Conservation (phyloP, 2,888 invertebrate species). For the Tethea ocularis region DNA sequence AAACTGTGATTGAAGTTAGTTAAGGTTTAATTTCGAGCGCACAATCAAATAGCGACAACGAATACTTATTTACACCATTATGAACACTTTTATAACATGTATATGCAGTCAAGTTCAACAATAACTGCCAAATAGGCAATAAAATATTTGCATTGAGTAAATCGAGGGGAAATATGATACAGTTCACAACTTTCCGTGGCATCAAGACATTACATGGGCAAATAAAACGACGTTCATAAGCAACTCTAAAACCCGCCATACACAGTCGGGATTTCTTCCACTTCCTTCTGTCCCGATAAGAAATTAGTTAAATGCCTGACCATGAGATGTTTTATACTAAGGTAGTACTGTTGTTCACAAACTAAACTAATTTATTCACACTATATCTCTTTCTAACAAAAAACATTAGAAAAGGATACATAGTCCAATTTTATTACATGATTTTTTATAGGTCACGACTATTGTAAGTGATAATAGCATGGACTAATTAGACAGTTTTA, state of each 20-base stretch:
- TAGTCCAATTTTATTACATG: too few relatives aligned
- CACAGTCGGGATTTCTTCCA: background rate
- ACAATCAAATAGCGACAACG: constrained; percentile 43
- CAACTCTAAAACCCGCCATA: background rate
- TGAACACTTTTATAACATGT: constrained; percentile 73
- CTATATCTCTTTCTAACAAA: too few relatives aligned
- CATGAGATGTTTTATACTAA: too few relatives aligned
- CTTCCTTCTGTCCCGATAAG: background rate
- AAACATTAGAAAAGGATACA: too few relatives aligned
- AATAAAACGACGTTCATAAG: background rate
- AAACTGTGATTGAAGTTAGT: constrained; percentile 32
- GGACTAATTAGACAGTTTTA: too few relatives aligned
- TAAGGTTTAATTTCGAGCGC: constrained; percentile 31
- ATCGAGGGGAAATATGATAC: background rate
- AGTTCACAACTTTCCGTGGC: background rate
- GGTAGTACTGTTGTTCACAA: too few relatives aligned
- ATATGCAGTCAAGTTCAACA: constrained; percentile 56
- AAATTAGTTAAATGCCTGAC: too few relatives aligned
- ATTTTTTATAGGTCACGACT: too few relatives aligned
- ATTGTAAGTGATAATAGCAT: too few relatives aligned
- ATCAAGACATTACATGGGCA: background rate
- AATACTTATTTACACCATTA: constrained; percentile 70
- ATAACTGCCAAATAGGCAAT: constrained; percentile 9
- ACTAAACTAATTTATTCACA: too few relatives aligned
- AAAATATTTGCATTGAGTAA: constrained; percentile 7